These are phyloP conservation scores for Marisa cornuarietis DNA, from an alignment of 1,140 invertebrate genomes.

Conservation along the genomic window DNA sequence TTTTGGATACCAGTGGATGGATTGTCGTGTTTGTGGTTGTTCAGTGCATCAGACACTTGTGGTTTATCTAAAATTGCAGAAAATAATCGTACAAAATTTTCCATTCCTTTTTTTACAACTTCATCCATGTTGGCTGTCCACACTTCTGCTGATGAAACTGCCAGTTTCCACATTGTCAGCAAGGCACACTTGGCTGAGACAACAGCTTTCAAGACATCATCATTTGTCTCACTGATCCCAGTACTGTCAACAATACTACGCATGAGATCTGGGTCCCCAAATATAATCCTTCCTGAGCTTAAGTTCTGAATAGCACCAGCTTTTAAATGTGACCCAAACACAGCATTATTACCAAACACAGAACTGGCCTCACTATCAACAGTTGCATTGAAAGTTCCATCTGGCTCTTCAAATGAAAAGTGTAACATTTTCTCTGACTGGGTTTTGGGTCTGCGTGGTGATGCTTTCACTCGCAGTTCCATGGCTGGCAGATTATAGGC, in stretches of 20 bases:
- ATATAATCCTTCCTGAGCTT: slow-evolving; percentile 57
- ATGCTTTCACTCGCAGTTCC: slow-evolving; percentile 18
- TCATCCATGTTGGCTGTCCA: slow-evolving; percentile 58
- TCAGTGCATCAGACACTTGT: slow-evolving; percentile 32
- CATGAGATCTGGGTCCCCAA: slow-evolving; percentile 53
- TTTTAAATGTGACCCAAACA: slow-evolving; percentile 27
- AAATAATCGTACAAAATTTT: slow-evolving; percentile 57
- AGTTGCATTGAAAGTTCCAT: slow-evolving; percentile 46
- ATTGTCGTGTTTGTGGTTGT: slow-evolving; percentile 31
- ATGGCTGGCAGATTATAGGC: slow-evolving; percentile 45
- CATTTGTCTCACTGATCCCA: slow-evolving; percentile 28
- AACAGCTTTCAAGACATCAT: slow-evolving; percentile 37
- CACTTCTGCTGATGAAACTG: slow-evolving; percentile 46
- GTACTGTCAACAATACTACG: slow-evolving; percentile 32
- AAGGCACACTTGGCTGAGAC: slow-evolving; percentile 39
- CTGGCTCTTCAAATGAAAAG: slow-evolving; percentile 50
- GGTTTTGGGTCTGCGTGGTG: slow-evolving; percentile 13
- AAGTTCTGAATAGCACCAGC: slow-evolving; percentile 38
- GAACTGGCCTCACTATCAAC: slow-evolving; percentile 53
- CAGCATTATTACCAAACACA: slow-evolving; percentile 28
- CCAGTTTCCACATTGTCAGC: slow-evolving; percentile 59
- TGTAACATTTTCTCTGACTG: slow-evolving; percentile 32
- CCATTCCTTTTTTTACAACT: slow-evolving; percentile 42
- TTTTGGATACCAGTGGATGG: slow-evolving; percentile 42
- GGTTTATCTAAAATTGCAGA: slow-evolving; percentile 51